These are phyloP conservation scores for Callinectes sapidus DNA, from an alignment of 2,888 invertebrate species.

Conservation along the genomic window DNA sequence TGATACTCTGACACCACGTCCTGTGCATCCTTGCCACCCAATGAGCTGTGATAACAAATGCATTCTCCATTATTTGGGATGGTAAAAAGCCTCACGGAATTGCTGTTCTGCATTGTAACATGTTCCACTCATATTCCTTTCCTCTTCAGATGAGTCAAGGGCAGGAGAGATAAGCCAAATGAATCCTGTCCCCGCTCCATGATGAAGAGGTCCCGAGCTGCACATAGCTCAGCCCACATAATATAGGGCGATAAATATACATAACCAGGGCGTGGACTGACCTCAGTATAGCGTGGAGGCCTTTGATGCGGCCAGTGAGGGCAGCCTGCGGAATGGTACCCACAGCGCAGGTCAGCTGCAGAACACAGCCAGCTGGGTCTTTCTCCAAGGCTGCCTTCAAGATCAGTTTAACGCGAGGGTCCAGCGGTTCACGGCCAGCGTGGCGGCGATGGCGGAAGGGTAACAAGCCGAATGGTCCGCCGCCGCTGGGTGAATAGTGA, in stretches of 20 bases:
- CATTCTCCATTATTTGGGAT: too few relatives aligned
- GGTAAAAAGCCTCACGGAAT: too few relatives aligned
- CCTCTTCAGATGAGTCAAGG: too few relatives aligned
- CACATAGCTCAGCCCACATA: too few relatives aligned
- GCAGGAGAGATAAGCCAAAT: too few relatives aligned
- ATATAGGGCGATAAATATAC: too few relatives aligned
- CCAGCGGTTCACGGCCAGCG: not conserved
- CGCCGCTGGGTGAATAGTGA: not conserved
- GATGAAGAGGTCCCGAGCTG: too few relatives aligned
- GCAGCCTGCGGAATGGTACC: constrained; percentile 32
- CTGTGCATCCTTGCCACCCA: not conserved
- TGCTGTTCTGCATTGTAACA: too few relatives aligned
- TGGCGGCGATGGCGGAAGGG: constrained; percentile 58
- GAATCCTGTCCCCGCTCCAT: too few relatives aligned
- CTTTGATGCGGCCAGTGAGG: constrained; percentile 42
- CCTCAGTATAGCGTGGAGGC: constrained; percentile 44
- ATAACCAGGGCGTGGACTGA: not conserved
- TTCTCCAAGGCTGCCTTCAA: constrained; percentile 48
- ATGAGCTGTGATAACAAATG: not conserved
- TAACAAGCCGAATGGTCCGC: constrained; percentile 4
- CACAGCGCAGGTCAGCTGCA: constrained; percentile 52
- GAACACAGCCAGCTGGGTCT: constrained; percentile 43
- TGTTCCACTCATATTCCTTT: too few relatives aligned
- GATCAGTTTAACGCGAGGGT: constrained; percentile 36
- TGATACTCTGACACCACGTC: constrained; percentile 40